Conservation (phyloP, 2,113 vertebrate genomes). For the Otolemur garnettii region DNA sequence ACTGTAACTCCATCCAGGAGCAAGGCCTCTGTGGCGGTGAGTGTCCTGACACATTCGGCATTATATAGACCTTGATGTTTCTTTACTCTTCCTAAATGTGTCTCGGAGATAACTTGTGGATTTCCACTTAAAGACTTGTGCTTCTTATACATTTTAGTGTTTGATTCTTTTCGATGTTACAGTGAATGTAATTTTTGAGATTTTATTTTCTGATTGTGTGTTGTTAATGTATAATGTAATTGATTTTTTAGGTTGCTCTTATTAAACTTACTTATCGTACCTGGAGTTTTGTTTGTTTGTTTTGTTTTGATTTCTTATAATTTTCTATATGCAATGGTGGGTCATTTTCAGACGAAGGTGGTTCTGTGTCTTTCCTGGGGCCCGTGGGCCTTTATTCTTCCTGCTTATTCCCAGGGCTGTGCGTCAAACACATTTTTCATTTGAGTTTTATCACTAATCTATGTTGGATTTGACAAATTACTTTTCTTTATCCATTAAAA, state of each 20-base stretch:
- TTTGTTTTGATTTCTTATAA: not conserved
- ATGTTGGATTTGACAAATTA: not conserved
- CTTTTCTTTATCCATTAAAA: not conserved
- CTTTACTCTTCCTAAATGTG: not conserved
- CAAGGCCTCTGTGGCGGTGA: too few species aligned
- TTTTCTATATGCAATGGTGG: not conserved
- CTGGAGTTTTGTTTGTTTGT: not conserved
- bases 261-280: not conserved
- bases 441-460: not conserved
- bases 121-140: not conserved
- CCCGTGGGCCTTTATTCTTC: not conserved
- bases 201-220: not conserved
- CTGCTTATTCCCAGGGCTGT: not conserved
- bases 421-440: not conserved
- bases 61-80: not conserved
- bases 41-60: not conserved
- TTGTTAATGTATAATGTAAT: not conserved
- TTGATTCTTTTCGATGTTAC: not conserved
- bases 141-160: not conserved
- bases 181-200: not conserved
- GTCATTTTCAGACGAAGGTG: not conserved
- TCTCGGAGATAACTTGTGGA: not conserved
- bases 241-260: not conserved
- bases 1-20: too few species aligned
- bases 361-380: not conserved